Evolutionary conservation across 2,888 invertebrate genomes (phyloP).

Genomic region (Melanchra persicariae): DNA sequence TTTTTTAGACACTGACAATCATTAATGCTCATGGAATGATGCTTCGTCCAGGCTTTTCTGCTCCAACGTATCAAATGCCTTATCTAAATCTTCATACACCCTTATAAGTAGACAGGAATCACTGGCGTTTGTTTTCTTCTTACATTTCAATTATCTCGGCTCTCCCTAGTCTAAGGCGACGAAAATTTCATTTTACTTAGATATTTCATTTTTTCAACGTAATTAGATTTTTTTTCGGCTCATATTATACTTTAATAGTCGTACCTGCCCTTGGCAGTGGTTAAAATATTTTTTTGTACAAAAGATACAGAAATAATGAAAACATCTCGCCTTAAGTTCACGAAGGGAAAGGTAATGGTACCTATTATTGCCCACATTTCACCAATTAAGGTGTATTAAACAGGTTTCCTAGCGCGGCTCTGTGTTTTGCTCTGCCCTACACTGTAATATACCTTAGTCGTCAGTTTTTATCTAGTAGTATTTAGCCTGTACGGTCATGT

Average conservation of each 20-base stretch:
- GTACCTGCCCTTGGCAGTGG: constrained; percentile 1
- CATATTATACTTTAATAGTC: constrained; percentile 27
- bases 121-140: constrained; percentile 66
- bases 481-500: no score
- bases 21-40: no score
- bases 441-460: no score
- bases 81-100: constrained; percentile 53
- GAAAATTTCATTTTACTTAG: constrained; percentile 54
- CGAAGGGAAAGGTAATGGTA: neutral
- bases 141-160: constrained; percentile 74
- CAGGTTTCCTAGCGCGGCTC: no score
- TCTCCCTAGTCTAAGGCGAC: constrained; percentile 46
- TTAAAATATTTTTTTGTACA: neutral
- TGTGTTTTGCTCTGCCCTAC: no score
- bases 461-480: no score
- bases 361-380: no score
- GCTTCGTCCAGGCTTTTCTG: neutral
- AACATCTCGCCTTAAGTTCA: no score
- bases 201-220: constrained; percentile 54
- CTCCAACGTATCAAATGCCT: neutral
- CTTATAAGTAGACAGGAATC: constrained; percentile 46
- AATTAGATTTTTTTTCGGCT: constrained; percentile 54
- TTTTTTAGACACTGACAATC: no score
- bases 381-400: no score
- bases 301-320: neutral